phyloP scores from a whole-genome alignment of 2,113 vertebrate species.

The Arenaria interpres region DNA sequence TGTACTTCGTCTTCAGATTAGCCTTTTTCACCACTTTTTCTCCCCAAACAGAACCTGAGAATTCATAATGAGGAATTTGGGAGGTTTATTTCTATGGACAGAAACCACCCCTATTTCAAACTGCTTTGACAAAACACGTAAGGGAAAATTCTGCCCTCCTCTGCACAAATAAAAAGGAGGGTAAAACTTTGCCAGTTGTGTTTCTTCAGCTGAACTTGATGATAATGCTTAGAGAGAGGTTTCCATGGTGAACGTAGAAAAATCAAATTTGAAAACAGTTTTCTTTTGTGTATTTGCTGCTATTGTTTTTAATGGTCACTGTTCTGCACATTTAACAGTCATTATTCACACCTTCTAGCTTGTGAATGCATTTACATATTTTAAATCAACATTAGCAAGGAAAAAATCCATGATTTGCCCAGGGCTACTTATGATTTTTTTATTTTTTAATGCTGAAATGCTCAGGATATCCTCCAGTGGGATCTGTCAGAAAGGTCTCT shows the following conservation, averaged over 20 bases:
- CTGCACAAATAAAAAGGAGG: neutral
- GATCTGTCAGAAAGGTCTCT: neutral
- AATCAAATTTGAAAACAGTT: neutral
- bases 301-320: neutral
- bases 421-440: neutral
- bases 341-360: neutral
- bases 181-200: neutral
- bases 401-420: neutral
- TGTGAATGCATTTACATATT: slow-evolving; percentile 14
- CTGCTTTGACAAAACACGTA: neutral
- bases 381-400: neutral
- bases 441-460: neutral
- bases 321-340: neutral
- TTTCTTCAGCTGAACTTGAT: neutral
- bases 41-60: neutral
- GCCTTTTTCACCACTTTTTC: neutral
- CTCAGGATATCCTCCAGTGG: neutral
- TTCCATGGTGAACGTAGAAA: neutral
- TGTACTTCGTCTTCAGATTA: neutral
- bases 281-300: neutral
- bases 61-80: neutral
- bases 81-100: neutral
- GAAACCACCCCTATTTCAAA: neutral
- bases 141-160: neutral
- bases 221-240: neutral